Conservation (phyloP, 2,113 vertebrate genomes). For the Coturnix japonica region DNA sequence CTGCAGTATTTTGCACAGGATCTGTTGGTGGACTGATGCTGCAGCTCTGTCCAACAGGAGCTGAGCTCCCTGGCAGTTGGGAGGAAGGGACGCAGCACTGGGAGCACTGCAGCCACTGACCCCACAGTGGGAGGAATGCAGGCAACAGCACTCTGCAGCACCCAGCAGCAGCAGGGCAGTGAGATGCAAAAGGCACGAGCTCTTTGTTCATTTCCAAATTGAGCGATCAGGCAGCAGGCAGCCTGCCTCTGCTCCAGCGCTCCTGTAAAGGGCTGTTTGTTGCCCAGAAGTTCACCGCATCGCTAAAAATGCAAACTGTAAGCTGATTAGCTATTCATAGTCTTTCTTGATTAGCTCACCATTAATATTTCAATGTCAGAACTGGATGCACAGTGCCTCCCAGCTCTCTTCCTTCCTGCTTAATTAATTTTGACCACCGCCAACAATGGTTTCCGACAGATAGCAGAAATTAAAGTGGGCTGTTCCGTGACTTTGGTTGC, state of each 20-base stretch:
- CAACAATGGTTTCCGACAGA: slow-evolving; percentile 45
- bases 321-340: slow-evolving; percentile 66
- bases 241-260: neutral
- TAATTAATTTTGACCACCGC: slow-evolving; percentile 71
- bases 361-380: slow-evolving; percentile 70
- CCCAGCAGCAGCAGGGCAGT: neutral
- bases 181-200: neutral
- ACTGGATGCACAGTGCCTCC: slow-evolving; percentile 42
- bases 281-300: slow-evolving; percentile 35
- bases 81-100: neutral
- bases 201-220: slow-evolving; percentile 33
- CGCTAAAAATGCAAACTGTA: slow-evolving; percentile 51
- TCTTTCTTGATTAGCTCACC: slow-evolving; percentile 65
- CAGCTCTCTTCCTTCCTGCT: slow-evolving; percentile 67
- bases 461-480: slow-evolving; percentile 68
- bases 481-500: slow-evolving; percentile 57
- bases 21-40: neutral
- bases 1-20: neutral
- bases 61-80: neutral
- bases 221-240: neutral
- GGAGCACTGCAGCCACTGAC: neutral
- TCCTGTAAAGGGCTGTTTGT: slow-evolving; percentile 9
- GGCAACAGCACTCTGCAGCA: neutral
- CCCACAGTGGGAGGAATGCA: neutral
- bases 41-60: neutral